A percentile compares a stretch with the other conserved stretches of the same genome.
Evolutionary conservation across 2,888 invertebrate species (phyloP).

Genomic region (Calameuta idolon): DNA sequence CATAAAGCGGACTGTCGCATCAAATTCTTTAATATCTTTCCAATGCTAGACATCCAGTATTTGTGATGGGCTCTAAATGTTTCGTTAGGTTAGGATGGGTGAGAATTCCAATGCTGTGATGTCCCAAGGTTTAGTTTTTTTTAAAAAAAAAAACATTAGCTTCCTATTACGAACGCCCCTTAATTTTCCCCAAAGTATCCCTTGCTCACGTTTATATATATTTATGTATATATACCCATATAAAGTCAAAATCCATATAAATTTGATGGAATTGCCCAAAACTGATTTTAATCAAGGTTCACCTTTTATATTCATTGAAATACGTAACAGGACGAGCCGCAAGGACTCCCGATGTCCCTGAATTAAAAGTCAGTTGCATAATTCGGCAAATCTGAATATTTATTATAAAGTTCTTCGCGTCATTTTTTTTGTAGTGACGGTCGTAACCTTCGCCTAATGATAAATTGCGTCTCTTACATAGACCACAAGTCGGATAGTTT

Average conservation of each 20-base stretch:
- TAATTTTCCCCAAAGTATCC: no score
- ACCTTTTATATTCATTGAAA: not conserved
- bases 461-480: not conserved
- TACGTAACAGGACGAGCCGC: not conserved
- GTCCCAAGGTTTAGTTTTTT: no score
- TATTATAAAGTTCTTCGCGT: not conserved
- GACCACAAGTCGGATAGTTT: not conserved
- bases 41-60: no score
- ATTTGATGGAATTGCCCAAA: not conserved
- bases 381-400: not conserved
- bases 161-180: no score
- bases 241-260: not conserved
- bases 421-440: not conserved
- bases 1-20: no score
- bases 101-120: no score
- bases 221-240: not conserved
- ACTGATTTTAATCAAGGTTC: not conserved
- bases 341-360: not conserved
- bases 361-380: not conserved
- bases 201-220: no score
- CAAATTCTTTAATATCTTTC: no score
- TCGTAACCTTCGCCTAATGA: constrained; percentile 6
- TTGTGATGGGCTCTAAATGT: no score
- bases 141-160: no score
- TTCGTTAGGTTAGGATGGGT: no score